Evolutionary conservation across 1,140 invertebrate species (phyloP).

Genomic region (Caenorhabditis inopinata): DNA sequence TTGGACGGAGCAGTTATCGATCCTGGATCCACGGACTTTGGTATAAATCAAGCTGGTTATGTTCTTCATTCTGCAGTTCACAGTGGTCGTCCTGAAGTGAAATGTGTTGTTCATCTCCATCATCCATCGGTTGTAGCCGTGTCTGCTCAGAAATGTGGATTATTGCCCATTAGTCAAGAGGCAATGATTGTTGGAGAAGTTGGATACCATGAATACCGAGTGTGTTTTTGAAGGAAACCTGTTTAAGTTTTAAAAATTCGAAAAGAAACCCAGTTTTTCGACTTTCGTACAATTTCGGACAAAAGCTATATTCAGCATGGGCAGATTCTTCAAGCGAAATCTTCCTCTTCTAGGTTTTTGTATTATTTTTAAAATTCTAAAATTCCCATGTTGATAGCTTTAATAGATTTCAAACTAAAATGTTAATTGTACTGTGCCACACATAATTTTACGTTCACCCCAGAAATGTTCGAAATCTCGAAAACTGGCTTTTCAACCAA

Average conservation of each 20-base stretch:
- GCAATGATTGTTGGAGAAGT: slow-evolving; percentile 68
- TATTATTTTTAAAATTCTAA: too few species aligned
- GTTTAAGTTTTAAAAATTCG: background rate
- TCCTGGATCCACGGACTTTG: slow-evolving; percentile 84
- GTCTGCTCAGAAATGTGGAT: slow-evolving; percentile 69
- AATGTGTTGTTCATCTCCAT: slow-evolving; percentile 91
- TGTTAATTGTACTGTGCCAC: too few species aligned
- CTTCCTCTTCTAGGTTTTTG: too few species aligned
- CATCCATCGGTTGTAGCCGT: slow-evolving; percentile 85
- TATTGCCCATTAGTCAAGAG: slow-evolving; percentile 70
- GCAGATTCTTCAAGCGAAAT: too few species aligned
- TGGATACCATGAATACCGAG: slow-evolving; percentile 69
- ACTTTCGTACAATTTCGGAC: too few species aligned
- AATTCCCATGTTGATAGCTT: too few species aligned
- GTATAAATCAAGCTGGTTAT: slow-evolving; percentile 72
- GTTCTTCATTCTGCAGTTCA: slow-evolving; percentile 91
- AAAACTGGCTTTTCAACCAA: too few species aligned
- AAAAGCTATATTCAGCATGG: too few species aligned
- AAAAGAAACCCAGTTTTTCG: too few species aligned
- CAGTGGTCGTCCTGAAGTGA: slow-evolving; percentile 89
- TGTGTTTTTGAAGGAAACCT: background rate
- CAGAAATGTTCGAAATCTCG: too few species aligned
- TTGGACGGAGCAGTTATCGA: slow-evolving; percentile 78
- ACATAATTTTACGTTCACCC: too few species aligned
- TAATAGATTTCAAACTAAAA: too few species aligned